Conservation (phyloP, 2,888 invertebrate species). For the Hanleya hanleyi region DNA sequence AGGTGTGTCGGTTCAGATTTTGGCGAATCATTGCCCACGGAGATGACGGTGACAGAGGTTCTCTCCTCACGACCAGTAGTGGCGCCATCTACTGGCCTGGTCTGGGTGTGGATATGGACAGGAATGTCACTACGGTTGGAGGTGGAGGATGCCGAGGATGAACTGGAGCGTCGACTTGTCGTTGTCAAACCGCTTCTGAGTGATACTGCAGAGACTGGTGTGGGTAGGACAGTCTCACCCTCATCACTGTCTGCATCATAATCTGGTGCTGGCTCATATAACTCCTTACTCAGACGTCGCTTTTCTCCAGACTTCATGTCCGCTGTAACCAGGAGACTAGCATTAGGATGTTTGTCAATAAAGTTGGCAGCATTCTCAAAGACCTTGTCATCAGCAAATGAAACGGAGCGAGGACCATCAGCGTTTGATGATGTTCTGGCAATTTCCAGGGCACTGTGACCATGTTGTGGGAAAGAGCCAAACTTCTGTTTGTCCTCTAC, state of each 20-base stretch:
- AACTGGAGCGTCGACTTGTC: slow-evolving; percentile 6
- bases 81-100: background rate
- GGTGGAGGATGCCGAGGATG: background rate
- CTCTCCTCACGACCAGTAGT: slow-evolving; percentile 22
- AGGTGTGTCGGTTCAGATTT: slow-evolving; percentile 42
- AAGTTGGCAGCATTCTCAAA: slow-evolving; percentile 59
- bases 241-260: slow-evolving; percentile 57
- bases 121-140: background rate
- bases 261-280: slow-evolving; percentile 60
- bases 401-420: slow-evolving; percentile 37
- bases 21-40: slow-evolving; percentile 44
- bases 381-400: slow-evolving; percentile 63
- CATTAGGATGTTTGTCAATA: slow-evolving; percentile 65
- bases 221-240: slow-evolving; percentile 6
- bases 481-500: background rate
- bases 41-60: slow-evolving; percentile 54
- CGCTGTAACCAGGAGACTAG: slow-evolving; percentile 60
- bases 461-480: background rate
- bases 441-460: background rate
- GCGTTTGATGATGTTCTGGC: background rate
- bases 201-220: background rate
- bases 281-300: slow-evolving; percentile 30
- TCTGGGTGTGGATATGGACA: background rate
- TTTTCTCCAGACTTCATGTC: slow-evolving; percentile 48
- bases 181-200: slow-evolving; percentile 1